A percentile compares a stretch with the other conserved stretches of the same genome.
Conservation (phyloP, 2,797 vertebrate species). For the Trachops cirrhosus region DNA sequence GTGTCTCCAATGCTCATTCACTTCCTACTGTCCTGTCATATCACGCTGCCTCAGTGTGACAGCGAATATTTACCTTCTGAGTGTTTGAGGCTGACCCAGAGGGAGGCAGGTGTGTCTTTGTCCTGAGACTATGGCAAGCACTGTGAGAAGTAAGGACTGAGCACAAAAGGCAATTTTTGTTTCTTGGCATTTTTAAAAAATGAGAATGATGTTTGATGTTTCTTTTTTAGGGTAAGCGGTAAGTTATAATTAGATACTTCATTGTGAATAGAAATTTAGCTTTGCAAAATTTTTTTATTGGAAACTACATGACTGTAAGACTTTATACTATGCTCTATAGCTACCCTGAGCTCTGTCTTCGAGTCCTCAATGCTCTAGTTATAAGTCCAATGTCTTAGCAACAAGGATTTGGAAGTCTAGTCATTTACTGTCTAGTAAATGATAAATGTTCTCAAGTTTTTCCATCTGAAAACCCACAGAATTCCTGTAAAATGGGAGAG, state of each 20-base stretch:
- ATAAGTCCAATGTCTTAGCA: not conserved
- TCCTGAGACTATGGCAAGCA: not conserved
- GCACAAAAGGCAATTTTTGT: not conserved
- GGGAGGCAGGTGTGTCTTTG: not conserved
- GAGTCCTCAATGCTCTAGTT: not conserved
- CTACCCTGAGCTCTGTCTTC: not conserved
- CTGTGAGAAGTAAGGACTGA: not conserved
- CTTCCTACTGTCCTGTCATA: not conserved
- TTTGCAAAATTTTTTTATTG: not conserved
- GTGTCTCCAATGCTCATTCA: accelerated
- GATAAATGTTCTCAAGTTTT: not conserved
- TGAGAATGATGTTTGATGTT: not conserved
- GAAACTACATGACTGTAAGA: not conserved
- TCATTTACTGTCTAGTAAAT: not conserved
- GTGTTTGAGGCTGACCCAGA: not conserved
- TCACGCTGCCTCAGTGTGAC: not conserved
- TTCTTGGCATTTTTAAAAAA: not conserved
- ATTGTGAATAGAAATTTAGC: not conserved
- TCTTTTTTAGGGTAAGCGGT: not conserved
- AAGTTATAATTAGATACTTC: not conserved
- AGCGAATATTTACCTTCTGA: not conserved
- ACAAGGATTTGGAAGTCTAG: not conserved
- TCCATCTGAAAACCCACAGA: not conserved
- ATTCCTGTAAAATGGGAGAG: not conserved
- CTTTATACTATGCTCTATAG: accelerated